A percentile compares a stretch with the other conserved stretches of the same genome.
Evolutionary conservation across 1,140 invertebrate genomes (phyloP).

Genomic region (Coptotermes formosanus): DNA sequence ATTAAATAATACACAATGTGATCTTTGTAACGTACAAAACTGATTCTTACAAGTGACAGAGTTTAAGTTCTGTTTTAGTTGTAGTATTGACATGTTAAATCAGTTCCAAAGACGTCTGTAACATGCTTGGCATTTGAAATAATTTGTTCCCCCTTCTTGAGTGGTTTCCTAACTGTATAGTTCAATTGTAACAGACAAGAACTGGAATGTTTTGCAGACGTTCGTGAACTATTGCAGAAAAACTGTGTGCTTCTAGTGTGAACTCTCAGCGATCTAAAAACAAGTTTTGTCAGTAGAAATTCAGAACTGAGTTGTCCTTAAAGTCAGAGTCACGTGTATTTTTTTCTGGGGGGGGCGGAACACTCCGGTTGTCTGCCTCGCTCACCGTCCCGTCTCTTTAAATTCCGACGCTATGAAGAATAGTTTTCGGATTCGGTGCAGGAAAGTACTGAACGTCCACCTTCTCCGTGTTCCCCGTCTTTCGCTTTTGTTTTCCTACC

Average conservation of each 20-base stretch:
- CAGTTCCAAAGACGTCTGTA: too few relatives aligned
- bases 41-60: too few relatives aligned
- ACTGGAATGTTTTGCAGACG: background rate
- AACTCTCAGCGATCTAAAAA: background rate
- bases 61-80: too few relatives aligned
- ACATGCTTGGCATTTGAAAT: too few relatives aligned
- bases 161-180: background rate
- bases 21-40: too few relatives aligned
- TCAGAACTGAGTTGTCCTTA: background rate
- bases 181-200: background rate
- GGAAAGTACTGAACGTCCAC: background rate
- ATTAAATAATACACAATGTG: too few relatives aligned
- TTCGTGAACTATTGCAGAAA: background rate
- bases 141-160: background rate
- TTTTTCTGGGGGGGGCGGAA: too few relatives aligned
- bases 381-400: background rate
- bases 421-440: background rate
- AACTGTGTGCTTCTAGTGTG: background rate
- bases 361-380: too few relatives aligned
- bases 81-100: too few relatives aligned
- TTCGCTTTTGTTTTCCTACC: background rate
- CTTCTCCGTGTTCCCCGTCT: background rate
- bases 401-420: background rate
- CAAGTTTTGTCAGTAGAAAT: conserved; percentile 7
- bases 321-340: background rate